These are phyloP conservation scores for Rhinolophus ferrumequinum DNA, from an alignment of 2,113 vertebrate species.

Conservation along the genomic window DNA sequence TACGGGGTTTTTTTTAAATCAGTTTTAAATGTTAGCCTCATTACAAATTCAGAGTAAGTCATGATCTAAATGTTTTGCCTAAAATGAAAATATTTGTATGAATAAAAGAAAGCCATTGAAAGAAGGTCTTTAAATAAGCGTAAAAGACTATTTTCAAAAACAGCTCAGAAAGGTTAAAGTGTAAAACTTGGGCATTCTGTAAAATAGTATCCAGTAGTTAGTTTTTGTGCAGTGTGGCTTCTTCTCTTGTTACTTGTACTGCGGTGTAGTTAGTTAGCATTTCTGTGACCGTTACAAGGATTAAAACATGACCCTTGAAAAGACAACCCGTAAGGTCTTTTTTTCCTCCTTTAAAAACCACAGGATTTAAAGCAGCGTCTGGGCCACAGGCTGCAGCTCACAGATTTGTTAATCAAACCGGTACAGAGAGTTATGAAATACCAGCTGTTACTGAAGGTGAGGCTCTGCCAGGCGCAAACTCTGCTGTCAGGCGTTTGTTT, in stretches of 20 bases:
- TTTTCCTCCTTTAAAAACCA: conserved; percentile 48
- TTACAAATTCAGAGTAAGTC: conserved; percentile 13
- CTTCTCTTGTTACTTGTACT: not conserved
- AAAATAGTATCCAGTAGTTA: not conserved
- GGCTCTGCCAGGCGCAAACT: accelerated
- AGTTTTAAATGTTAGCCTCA: not conserved
- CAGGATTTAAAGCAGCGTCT: conserved; percentile 96
- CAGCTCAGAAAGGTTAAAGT: not conserved
- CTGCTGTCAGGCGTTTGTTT: too few relatives aligned
- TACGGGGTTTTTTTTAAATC: not conserved
- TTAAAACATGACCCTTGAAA: not conserved
- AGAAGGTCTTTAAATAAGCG: not conserved
- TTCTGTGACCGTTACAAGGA: not conserved
- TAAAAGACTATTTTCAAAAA: not conserved
- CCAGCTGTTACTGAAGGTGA: conserved; percentile 98
- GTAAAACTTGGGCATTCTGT: not conserved
- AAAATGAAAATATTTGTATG: not conserved
- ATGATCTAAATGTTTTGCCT: not conserved
- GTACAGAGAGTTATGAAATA: conserved; percentile 99
- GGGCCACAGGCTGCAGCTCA: conserved; percentile 95
- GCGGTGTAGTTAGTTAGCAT: not conserved
- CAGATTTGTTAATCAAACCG: conserved; percentile 96
- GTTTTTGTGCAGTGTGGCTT: not conserved
- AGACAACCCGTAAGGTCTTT: not conserved
- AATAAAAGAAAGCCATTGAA: not conserved